These are phyloP conservation scores for Spondyliosoma cantharus DNA, from an alignment of 2,797 vertebrate genomes.

Conservation along the genomic window DNA sequence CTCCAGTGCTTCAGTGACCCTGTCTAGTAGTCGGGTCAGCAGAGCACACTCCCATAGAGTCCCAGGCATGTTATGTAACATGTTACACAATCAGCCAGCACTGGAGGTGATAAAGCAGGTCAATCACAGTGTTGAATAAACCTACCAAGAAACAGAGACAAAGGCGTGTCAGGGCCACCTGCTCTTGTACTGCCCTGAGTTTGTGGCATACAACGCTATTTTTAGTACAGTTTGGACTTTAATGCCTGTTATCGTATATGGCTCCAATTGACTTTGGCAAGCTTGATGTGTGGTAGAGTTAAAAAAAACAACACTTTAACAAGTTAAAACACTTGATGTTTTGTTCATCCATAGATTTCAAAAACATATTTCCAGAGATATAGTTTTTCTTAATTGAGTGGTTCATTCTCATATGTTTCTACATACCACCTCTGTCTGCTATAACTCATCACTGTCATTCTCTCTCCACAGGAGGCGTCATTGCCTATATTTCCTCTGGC, in stretches of 20 bases:
- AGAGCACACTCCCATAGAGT: conserved; percentile 45
- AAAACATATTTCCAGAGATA: not conserved
- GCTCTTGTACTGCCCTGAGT: conserved; percentile 3
- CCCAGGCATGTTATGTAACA: conserved; percentile 70
- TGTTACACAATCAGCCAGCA: conserved; percentile 71
- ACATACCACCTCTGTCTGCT: not conserved
- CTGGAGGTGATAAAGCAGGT: conserved; percentile 69
- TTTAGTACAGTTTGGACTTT: not conserved
- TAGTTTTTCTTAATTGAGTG: no score
- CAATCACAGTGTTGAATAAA: conserved; percentile 32
- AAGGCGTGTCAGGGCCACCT: conserved; percentile 34
- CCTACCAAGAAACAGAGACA: conserved; percentile 28
- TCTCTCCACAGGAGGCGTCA: conserved; percentile 90
- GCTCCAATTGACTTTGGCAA: not conserved
- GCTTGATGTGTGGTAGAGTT: not conserved
- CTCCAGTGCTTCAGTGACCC: conserved; percentile 64
- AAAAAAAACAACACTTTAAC: no score
- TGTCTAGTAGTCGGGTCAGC: conserved; percentile 34
- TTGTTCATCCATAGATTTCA: no score
- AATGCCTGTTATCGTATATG: not conserved
- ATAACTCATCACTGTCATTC: not conserved
- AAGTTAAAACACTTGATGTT: not conserved
- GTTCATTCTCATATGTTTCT: no score
- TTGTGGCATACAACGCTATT: not conserved
- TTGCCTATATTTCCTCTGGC: conserved; percentile 95